Evolutionary conservation across 2,888 invertebrate genomes (phyloP), one percentile per base, ranked within the genome.

Genomic region (Thumatha senex): DNA sequence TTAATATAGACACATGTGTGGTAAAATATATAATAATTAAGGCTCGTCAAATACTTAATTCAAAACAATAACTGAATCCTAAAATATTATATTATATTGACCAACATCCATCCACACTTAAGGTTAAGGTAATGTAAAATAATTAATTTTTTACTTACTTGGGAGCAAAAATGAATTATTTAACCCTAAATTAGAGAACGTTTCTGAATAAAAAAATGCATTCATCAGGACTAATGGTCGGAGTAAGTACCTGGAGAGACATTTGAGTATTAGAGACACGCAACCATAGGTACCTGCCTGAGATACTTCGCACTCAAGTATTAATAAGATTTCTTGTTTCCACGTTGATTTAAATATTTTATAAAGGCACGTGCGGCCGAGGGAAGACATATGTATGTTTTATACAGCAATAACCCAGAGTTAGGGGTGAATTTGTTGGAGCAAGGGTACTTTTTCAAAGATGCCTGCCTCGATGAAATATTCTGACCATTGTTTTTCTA

Each of bases 321-420:
- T 78, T 78, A 74, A 78, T 74, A 73, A 74, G 68, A 61, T 67
- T 67, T 69, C 65, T 63, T 72, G 67, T 62, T 67, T 67, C 60
- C 66, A 63, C 63, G 63, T 61, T 61, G 61, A 62, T 68, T 68
- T 76, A 69, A 76, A 76, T 76, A 76, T 72, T 76, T 74, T 55
- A 76, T 71, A 63, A 53, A 51, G 61, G 61, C 73, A 72, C 76
- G 73, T 67, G 67, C 61, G 56, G 54, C 59, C 63, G 50, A 56
- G 63, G 70, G 56, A 70, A 67, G 58, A 58, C 67, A 59, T 61
- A 59, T 67, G 67, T 70, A 70, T 70, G 70, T 72, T 70, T 70
- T 63, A 72, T 70, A 63, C 54, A 46, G 62, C 63, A 64, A 70
- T 70, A 70, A 70, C 70, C 61, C 49, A 31, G 53, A 57, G 56